Conservation (phyloP, 2,113 vertebrate genomes). For the Peucedramus taeniatus region DNA sequence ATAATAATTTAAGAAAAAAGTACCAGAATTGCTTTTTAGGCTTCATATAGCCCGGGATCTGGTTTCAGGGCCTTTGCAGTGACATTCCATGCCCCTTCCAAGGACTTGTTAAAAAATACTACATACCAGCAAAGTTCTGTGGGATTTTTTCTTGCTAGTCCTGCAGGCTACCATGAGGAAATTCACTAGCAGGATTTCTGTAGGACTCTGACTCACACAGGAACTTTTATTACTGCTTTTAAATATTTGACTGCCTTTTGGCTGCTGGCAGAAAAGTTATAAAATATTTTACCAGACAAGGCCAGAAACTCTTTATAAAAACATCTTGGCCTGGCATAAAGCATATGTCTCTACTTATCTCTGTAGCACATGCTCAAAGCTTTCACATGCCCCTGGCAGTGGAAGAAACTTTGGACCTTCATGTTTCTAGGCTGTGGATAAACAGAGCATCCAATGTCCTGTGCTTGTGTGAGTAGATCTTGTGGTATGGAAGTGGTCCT, state of each 20-base stretch:
- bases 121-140: neutral
- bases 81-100: neutral
- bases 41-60: neutral
- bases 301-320: slow-evolving; percentile 39
- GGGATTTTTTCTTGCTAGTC: neutral
- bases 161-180: slow-evolving; percentile 30
- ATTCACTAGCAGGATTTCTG: neutral
- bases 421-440: neutral
- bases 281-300: slow-evolving; percentile 49
- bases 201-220: neutral
- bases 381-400: slow-evolving; percentile 14
- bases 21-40: neutral
- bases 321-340: neutral
- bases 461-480: neutral
- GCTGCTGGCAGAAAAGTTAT: slow-evolving; percentile 25
- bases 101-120: slow-evolving; percentile 3
- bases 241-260: slow-evolving; percentile 38
- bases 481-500: neutral
- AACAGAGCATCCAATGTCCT: slow-evolving; percentile 8
- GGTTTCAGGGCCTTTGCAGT: neutral
- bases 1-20: neutral
- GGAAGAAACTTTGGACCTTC: slow-evolving; percentile 9
- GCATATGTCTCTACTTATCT: slow-evolving; percentile 41
- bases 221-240: slow-evolving; percentile 46
- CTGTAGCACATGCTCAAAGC: neutral